Evolutionary conservation across 1,140 invertebrate genomes (phyloP), one percentile per base, ranked within the genome.

Genomic region (Drosophila ohnishii): DNA sequence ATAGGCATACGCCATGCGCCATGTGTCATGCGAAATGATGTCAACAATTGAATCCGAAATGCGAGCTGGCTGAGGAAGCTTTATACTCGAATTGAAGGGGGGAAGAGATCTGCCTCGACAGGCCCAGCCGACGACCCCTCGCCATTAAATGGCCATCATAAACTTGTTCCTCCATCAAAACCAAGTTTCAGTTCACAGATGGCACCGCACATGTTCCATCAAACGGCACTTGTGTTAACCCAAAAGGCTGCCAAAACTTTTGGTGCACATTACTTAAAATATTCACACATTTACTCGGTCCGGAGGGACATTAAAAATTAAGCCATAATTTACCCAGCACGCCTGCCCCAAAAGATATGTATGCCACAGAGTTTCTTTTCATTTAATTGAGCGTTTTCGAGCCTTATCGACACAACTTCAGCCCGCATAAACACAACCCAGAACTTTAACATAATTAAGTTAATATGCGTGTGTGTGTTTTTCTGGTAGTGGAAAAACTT

Each of bases 391-490:
- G 37, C n/a, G n/a, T 16, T 72, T 60, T 44, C 30, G 25, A 59
- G 48, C 16, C 44, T 65, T 84, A 83, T 79, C 70, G 60, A 25
- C 45, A 39, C 42, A 5, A 19, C 9, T 48, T 57, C 76, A 84
- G 56, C 30, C 60, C 10, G 44, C 44, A 69, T 50, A 37, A 55
- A 37, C 51, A n/a, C 51, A 28, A 48, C 48, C 19, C 30, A 37
- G 22, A 73, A 70, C 48, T 74, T 62, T 30, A 50, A 55, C 47
- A 73, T 70, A 77, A 85, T 77, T 80, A 85, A 55, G 66, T 74
- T 64, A 44, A 80, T 32, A 53, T 39, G 10, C 50, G 56, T 47
- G 34, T 40, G 34, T 40, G 42, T 50, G 44, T 53, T 48, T 45
- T 37, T 55, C 22, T 30, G 56, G 56, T 8, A 14, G 28, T 22